Evolutionary conservation across 2,113 vertebrate genomes (phyloP).

Genomic region (Austrofundulus limnaeus): DNA sequence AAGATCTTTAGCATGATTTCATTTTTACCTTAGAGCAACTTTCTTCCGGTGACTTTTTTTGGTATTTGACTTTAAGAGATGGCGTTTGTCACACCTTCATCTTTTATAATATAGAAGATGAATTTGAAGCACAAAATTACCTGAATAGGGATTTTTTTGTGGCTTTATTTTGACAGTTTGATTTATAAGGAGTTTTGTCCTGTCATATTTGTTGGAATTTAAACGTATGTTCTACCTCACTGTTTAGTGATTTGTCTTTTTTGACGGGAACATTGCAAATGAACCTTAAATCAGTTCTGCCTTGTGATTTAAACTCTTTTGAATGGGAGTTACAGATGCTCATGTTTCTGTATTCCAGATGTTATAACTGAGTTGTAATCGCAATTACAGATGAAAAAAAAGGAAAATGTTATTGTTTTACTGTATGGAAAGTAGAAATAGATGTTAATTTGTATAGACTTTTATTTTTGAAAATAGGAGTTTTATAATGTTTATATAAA

Average conservation of each 20-base stretch:
- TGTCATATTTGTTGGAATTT: background rate
- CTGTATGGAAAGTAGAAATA: conserved; percentile 17
- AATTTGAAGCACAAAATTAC: background rate
- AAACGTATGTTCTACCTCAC: conserved; percentile 27
- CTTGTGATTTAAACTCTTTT: conserved; percentile 40
- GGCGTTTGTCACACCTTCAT: background rate
- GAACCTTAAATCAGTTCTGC: conserved; percentile 44
- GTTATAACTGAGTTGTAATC: conserved; percentile 54
- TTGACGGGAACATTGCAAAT: conserved; percentile 51
- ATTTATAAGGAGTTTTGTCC: background rate
- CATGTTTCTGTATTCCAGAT: conserved; percentile 60
- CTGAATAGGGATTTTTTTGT: background rate
- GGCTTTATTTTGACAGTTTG: background rate
- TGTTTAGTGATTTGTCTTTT: conserved; percentile 52
- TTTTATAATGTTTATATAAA: background rate
- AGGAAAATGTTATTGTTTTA: conserved; percentile 48
- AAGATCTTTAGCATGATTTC: conserved; percentile 49
- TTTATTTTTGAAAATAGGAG: background rate
- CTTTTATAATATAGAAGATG: background rate
- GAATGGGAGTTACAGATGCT: conserved; percentile 60
- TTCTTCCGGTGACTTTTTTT: conserved; percentile 28
- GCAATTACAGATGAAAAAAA: conserved; percentile 30
- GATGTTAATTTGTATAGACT: background rate
- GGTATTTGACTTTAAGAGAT: conserved; percentile 9
- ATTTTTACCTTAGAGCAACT: conserved; percentile 32